These are phyloP conservation scores for Trididemnum nubilum DNA, from an alignment of 23 tunicate genomes.

Conservation along the genomic window DNA sequence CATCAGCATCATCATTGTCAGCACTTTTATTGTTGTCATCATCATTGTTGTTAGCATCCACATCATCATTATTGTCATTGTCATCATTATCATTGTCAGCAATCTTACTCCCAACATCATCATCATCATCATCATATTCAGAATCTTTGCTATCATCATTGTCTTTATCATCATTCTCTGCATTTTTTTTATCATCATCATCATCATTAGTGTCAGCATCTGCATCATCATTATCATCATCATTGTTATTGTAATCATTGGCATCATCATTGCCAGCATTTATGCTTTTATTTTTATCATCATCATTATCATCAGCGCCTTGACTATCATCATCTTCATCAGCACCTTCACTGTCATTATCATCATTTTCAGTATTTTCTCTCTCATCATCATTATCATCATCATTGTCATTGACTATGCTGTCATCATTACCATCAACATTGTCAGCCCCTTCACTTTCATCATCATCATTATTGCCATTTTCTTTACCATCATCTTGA, in stretches of 20 bases:
- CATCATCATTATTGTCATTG: constrained; percentile 17
- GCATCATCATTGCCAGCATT: constrained; percentile 3
- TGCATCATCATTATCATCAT: background rate
- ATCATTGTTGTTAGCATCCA: background rate
- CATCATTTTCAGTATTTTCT: constrained; percentile 13
- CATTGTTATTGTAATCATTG: background rate
- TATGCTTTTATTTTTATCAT: background rate
- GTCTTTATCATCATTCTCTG: constrained; percentile 3
- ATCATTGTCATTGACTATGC: background rate
- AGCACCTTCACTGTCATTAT: background rate
- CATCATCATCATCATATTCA: constrained; percentile 1
- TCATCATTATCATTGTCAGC: constrained; percentile 1
- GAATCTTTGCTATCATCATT: constrained; percentile 10
- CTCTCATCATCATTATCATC: constrained; percentile 11
- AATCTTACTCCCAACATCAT: background rate
- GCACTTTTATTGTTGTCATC: background rate
- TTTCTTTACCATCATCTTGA: constrained; percentile 4
- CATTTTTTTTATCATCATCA: constrained; percentile 18
- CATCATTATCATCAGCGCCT: constrained; percentile 4
- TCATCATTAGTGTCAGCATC: constrained; percentile 2
- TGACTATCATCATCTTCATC: constrained; percentile 8
- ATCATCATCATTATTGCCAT: constrained; percentile 19
- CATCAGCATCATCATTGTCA: constrained; percentile 14
- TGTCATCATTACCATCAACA: constrained; percentile 9
- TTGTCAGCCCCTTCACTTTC: background rate